These are phyloP conservation scores for Dipodomys spectabilis DNA, from an alignment of 2,113 vertebrate species.

Conservation along the genomic window DNA sequence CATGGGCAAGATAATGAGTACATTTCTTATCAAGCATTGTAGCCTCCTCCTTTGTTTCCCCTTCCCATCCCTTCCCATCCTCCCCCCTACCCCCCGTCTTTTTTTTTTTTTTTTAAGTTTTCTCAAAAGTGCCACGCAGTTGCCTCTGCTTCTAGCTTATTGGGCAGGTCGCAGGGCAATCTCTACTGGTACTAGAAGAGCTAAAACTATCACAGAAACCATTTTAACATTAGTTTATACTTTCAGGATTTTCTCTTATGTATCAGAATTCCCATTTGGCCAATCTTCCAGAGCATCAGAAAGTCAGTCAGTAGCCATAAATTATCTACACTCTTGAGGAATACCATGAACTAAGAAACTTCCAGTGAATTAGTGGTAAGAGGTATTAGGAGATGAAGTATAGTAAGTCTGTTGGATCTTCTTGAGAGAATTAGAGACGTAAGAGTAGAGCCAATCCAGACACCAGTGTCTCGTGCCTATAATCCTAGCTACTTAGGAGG, in stretches of 20 bases:
- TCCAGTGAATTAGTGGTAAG: conserved; percentile 29
- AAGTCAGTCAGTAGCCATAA: conserved; percentile 55
- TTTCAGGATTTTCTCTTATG: conserved; percentile 27
- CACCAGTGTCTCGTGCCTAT: no score
- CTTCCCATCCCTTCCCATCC: no score
- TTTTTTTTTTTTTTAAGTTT: neutral
- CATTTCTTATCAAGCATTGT: no score
- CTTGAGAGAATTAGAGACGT: conserved; percentile 25
- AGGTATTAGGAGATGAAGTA: conserved; percentile 36
- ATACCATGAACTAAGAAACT: conserved; percentile 29
- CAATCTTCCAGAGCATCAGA: conserved; percentile 48
- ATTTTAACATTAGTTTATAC: conserved; percentile 29
- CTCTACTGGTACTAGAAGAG: neutral
- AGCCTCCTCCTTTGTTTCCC: no score
- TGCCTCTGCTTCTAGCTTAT: neutral
- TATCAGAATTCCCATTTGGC: conserved; percentile 22
- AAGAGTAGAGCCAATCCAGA: neutral
- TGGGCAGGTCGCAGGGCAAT: neutral
- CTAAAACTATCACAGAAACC: conserved; percentile 15
- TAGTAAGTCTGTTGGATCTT: conserved; percentile 38
- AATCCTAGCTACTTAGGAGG: no score
- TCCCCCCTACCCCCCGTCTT: neutral
- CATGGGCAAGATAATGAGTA: no score
- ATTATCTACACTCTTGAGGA: conserved; percentile 48
- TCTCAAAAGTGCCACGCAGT: neutral